Conservation (phyloP, 30 jellyfish, hydroid and myxozoan genomes). For the Cassiopea xamachana region DNA sequence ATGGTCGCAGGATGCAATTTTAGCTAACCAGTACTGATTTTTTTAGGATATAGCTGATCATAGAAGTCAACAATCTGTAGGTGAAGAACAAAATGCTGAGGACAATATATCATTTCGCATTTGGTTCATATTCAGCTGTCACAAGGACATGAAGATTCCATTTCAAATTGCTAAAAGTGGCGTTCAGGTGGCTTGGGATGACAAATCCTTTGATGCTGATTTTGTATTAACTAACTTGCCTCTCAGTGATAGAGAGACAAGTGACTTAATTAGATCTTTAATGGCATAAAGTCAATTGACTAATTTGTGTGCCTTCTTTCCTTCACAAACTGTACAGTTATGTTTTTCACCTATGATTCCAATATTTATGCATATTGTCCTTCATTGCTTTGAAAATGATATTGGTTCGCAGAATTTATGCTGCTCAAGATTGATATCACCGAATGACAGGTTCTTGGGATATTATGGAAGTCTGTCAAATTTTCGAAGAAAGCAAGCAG, state of each 20-base stretch:
- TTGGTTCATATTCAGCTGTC: conserved; percentile 60
- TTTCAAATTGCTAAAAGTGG: conserved; percentile 39
- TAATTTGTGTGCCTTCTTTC: too few species aligned
- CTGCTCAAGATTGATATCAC: too few species aligned
- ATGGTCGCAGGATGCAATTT: background rate
- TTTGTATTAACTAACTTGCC: background rate
- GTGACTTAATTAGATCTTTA: background rate
- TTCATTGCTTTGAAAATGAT: too few species aligned
- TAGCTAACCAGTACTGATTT: background rate
- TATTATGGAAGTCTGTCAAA: too few species aligned
- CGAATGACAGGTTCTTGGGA: too few species aligned
- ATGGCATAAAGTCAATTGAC: background rate
- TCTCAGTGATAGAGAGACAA: background rate
- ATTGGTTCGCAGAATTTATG: too few species aligned
- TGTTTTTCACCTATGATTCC: too few species aligned
- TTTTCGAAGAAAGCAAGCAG: too few species aligned
- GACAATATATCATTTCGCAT: conserved; percentile 35
- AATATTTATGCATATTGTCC: too few species aligned
- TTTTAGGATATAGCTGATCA: conserved; percentile 9
- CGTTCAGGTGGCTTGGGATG: conserved; percentile 70
- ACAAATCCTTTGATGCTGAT: conserved; percentile 5
- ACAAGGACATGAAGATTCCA: conserved; percentile 20
- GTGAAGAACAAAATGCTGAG: background rate
- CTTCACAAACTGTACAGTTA: too few species aligned
- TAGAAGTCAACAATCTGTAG: background rate